These are phyloP conservation scores for Lycophotia porphyrea DNA, from an alignment of 2,888 invertebrate species.

Conservation along the genomic window DNA sequence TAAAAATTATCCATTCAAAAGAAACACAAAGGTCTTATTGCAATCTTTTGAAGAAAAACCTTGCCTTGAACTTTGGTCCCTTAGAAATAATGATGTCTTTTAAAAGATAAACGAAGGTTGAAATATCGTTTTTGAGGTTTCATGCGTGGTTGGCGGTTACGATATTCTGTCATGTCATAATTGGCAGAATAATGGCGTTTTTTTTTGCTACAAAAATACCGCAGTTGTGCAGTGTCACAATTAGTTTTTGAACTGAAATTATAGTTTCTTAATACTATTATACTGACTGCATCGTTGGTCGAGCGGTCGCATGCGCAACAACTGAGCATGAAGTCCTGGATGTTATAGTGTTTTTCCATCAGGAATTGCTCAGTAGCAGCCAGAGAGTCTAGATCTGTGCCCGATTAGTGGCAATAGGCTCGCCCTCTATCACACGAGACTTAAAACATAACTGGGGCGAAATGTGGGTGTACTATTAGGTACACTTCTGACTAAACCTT, in stretches of 20 bases:
- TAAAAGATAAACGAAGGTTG: constrained; percentile 62
- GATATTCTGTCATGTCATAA: constrained; percentile 46
- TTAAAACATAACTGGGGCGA: no score
- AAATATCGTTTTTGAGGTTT: constrained; percentile 52
- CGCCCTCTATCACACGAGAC: no score
- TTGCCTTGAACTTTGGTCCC: constrained; percentile 59
- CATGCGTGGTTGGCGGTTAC: constrained; percentile 54
- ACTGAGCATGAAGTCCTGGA: no score
- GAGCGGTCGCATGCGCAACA: no score
- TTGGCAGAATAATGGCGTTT: constrained; percentile 33
- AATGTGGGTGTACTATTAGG: no score
- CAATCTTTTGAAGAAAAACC: constrained; percentile 53
- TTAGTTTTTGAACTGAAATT: constrained; percentile 9
- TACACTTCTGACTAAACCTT: no score
- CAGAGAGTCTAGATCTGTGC: no score
- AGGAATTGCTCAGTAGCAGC: no score
- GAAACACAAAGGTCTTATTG: constrained; percentile 47
- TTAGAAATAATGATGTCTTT: constrained; percentile 57
- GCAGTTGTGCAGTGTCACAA: constrained; percentile 1
- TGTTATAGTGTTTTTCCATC: no score
- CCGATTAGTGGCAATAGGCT: no score
- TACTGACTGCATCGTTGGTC: neutral
- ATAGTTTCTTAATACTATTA: constrained; percentile 9
- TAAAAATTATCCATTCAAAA: constrained; percentile 42
- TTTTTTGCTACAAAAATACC: neutral